Percentiles rank a stretch among this genome's conserved stretches.
These are phyloP conservation scores for Chouioia cunea DNA, from an alignment of 2,888 invertebrate species.

Conservation along the genomic window DNA sequence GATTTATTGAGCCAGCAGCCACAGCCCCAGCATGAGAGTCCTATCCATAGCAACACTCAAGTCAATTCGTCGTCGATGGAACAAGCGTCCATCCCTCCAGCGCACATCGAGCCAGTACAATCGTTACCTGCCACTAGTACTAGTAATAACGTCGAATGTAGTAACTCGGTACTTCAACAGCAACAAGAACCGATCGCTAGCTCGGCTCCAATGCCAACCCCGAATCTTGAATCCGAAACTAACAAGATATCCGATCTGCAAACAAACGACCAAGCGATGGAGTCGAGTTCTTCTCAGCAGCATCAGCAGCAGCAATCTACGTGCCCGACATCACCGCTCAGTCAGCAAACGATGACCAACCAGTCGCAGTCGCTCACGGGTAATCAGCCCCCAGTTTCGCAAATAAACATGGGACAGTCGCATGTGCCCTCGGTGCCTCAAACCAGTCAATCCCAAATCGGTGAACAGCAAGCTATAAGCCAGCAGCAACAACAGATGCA, in stretches of 20 bases:
- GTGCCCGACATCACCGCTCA: constrained; percentile 51
- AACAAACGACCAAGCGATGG: constrained; percentile 56
- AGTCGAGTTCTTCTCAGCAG: constrained; percentile 55
- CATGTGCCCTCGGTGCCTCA: constrained; percentile 48
- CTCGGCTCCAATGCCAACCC: constrained; percentile 45
- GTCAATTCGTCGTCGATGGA: constrained; percentile 55
- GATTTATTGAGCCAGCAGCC: constrained; percentile 47
- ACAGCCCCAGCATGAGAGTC: constrained; percentile 54
- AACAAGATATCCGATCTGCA: constrained; percentile 53
- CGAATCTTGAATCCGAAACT: constrained; percentile 56
- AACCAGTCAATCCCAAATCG: constrained; percentile 42
- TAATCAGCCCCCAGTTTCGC: constrained; percentile 47
- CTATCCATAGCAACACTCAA: constrained; percentile 57
- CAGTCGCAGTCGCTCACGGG: constrained; percentile 54
- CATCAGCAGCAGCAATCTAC: constrained; percentile 53
- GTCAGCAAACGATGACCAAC: constrained; percentile 59
- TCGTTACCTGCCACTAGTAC: constrained; percentile 65
- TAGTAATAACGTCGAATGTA: constrained; percentile 61
- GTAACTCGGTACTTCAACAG: constrained; percentile 54
- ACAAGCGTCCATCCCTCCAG: constrained; percentile 51
- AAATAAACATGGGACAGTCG: constrained; percentile 45
- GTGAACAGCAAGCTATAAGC: constrained; percentile 34
- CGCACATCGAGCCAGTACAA: constrained; percentile 62
- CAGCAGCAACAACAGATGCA: constrained; percentile 38
- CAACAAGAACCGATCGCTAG: constrained; percentile 46